A percentile compares a stretch with the other conserved stretches of the same genome.
These are phyloP conservation scores for Bombus sibiricus DNA, from an alignment of 1,140 invertebrate genomes.

Conservation along the genomic window DNA sequence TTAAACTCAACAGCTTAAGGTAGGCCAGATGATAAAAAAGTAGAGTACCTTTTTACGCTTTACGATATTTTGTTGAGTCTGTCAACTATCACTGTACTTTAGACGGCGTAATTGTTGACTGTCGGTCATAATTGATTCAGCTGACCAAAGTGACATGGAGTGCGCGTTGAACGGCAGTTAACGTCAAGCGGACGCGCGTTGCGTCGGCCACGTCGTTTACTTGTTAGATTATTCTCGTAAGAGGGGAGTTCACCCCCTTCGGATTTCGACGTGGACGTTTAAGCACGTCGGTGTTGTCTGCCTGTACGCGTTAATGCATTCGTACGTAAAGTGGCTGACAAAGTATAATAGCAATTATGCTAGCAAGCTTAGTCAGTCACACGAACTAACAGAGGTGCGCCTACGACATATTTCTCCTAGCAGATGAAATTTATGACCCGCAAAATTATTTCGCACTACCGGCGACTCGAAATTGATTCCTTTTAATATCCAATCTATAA, in stretches of 20 bases:
- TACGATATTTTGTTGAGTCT: background rate
- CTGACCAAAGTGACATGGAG: background rate
- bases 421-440: too few species aligned
- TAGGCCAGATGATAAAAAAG: background rate
- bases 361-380: background rate
- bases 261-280: constrained; percentile 1
- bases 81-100: background rate
- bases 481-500: too few species aligned
- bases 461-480: too few species aligned
- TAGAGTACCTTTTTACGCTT: background rate
- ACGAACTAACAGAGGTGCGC: background rate
- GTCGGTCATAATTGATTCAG: constrained; percentile 20
- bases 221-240: constrained; percentile 25
- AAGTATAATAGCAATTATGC: background rate
- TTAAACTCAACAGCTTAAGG: too few species aligned
- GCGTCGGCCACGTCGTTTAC: constrained; percentile 11
- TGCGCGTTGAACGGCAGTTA: constrained; percentile 24
- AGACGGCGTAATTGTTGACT: constrained; percentile 5
- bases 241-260: constrained; percentile 15
- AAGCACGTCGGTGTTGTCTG: background rate
- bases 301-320: background rate
- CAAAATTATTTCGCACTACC: too few species aligned
- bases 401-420: too few species aligned
- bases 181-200: constrained; percentile 5
- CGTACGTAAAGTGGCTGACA: background rate